Evolutionary conservation across 2,113 vertebrate genomes (phyloP), one percentile per base, ranked within the genome.

Genomic region (Columba livia): DNA sequence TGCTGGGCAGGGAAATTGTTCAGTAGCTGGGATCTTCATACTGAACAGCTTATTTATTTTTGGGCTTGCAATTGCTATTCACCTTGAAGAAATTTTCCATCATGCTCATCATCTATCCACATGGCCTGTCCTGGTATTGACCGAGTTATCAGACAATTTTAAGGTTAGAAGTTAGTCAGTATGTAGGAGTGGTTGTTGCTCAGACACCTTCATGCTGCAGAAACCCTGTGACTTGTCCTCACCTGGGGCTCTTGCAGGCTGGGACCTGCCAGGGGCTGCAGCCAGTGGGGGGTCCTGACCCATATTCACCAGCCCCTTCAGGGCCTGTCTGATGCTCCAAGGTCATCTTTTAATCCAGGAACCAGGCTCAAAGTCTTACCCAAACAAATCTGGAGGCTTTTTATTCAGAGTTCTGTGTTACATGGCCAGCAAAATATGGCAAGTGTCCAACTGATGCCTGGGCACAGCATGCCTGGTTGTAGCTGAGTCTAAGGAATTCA

Each of bases 101-200:
- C 1, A 0, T 1, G 0, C 28, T 53, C 44, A 16, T 24, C 0
- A 1, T 38, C 25, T 26, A 6, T 19, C 15, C 11, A 10, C 44
- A 4, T 13, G 6, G 9, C 32, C 47, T 61, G 31, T 73, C 40
- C 26, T 50, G 60, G 8, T 29, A 31, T 32, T 15, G 51, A 58
- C 28, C 0, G 1, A 82, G 14, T 60, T 48, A 23, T 18, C 32
- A 53, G 14, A 20, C 28, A 26, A 4, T 65, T 53, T 66, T 65
- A 32, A 26, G 34, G 77, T 48, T 57, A n/a, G 38, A 8, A 10
- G 3, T 21, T 40, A 48, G 57, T 48, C 21, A 24, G 34, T 12
- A 25, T 0, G 0, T 12, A 65, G 65, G 24, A 60, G 28, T 1
- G 0, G 51, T 19, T 72, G 58, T 34, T 54, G n/a, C 53, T 56